Conservation (phyloP, 2,797 vertebrate species). For the Poeciliopsis paucimaculata region DNA sequence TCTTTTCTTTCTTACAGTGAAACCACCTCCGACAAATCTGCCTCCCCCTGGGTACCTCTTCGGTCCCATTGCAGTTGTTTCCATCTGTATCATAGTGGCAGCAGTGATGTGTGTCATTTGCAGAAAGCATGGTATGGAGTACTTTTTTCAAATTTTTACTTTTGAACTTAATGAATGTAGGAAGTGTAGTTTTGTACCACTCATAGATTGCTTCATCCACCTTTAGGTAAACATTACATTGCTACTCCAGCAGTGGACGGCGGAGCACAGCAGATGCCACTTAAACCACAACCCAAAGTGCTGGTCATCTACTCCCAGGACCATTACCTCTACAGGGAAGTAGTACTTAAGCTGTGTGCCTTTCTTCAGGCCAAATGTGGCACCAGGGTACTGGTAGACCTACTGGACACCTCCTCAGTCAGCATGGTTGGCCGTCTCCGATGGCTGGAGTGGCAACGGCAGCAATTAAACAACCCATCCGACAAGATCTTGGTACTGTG, state of each 20-base stretch:
- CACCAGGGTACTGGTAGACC: slow-evolving; percentile 88
- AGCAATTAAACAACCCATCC: slow-evolving; percentile 79
- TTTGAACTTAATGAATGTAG: not conserved
- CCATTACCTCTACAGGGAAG: slow-evolving; percentile 87
- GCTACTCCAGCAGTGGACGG: accelerated
- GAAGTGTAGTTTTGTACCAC: not conserved
- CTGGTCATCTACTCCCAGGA: slow-evolving; percentile 95
- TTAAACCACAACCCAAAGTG: slow-evolving; percentile 77
- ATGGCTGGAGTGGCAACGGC: slow-evolving; percentile 90
- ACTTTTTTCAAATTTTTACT: not conserved
- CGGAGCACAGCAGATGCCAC: not conserved
- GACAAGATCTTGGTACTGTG: slow-evolving; percentile 93
- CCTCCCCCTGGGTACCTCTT: not conserved
- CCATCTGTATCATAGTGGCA: not conserved
- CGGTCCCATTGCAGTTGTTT: not conserved
- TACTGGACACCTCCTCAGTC: slow-evolving; percentile 85
- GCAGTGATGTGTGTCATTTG: slow-evolving; percentile 6
- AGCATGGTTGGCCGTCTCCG: slow-evolving; percentile 84
- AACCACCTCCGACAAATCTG: accelerated
- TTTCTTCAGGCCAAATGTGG: slow-evolving; percentile 91
- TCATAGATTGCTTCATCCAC: not conserved
- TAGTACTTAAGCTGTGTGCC: slow-evolving; percentile 90
- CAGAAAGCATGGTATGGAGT: slow-evolving; percentile 47
- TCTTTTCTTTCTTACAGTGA: slow-evolving; percentile 6
- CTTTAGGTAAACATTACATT: slow-evolving; percentile 24